Evolutionary conservation across 92 coral and sea anemone species (phyloP), one percentile per base, ranked within the genome.

Genomic region (Plumapathes pennacea): DNA sequence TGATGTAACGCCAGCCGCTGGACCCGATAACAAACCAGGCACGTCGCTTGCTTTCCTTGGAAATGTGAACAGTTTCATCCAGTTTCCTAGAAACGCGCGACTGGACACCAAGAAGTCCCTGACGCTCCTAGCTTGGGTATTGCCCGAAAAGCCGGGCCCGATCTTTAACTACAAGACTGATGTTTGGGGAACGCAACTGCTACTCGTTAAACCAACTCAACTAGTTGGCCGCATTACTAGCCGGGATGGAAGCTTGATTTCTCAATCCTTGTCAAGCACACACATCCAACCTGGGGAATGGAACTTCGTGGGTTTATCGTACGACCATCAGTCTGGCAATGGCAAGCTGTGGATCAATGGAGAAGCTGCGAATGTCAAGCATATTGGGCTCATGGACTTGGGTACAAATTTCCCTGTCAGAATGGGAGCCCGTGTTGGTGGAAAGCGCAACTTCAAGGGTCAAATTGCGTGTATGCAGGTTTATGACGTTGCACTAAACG

Each of bases 311-410:
- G 91, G 86, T 0, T 67, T 72, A 25, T 26, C 77, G 18, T 85
- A 78, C 29, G 57, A 67, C 39, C 47, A 62, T 19, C 38, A 54
- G 0, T 32, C 86, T 13, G 91, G 91, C 18, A 48, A 15, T 4
- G 69, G 39, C 12, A 72, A 72, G 25, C 38, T 85, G 49, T 79
- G 91, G 91, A 59, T 64, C 15, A 65, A 78, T 34, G 85, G 82
- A n/a, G 46, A 53, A 21, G 56, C 40, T 20, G 70, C 60, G n/a
- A 69, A 64, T 20, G 38, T 27, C 0, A 22, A 14, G 45, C 39
- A 55, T 21, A 14, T 84, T 42, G 80, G 84, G 13, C 57, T 29
- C 7, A 54, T 78, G 40, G 39, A 68, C 4, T 45, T 57, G 20
- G 72, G 72, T 2, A 84, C 85, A 1, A 75, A 84, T 41, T 72